Conservation (phyloP, 2,888 invertebrate species). For the Opisthograptis luteolata region DNA sequence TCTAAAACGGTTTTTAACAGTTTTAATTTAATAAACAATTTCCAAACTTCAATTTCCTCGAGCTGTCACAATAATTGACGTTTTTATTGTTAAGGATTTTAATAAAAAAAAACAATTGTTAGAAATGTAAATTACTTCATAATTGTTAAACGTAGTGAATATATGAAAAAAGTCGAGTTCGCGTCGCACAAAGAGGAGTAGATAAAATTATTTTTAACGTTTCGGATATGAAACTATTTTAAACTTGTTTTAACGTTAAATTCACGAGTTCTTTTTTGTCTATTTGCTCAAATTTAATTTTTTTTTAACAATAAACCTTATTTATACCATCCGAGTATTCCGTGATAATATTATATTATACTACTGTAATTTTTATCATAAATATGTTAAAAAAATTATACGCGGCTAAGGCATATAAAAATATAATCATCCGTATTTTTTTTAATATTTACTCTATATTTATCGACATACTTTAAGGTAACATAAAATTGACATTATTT, state of each 20-base stretch:
- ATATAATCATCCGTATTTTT: neutral
- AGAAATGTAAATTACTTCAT: conserved; percentile 52
- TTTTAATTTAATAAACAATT: conserved; percentile 12
- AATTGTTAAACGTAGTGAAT: conserved; percentile 70
- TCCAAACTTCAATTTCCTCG: conserved; percentile 44
- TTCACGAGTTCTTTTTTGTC: conserved; percentile 15
- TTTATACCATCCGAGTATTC: conserved; percentile 6
- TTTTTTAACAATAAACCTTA: conserved; percentile 5
- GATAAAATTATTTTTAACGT: conserved; percentile 37
- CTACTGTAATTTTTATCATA: no score
- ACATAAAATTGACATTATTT: no score
- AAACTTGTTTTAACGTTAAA: neutral
- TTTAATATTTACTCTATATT: no score
- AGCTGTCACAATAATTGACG: conserved; percentile 58
- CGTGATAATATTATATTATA: no score
- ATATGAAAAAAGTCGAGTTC: conserved; percentile 68
- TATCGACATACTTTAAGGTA: no score
- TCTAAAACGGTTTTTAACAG: conserved; percentile 8
- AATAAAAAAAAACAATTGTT: conserved; percentile 45
- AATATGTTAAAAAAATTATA: no score
- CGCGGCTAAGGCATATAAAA: neutral
- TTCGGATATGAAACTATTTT: conserved; percentile 13
- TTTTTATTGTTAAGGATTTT: conserved; percentile 55
- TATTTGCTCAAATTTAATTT: conserved; percentile 35
- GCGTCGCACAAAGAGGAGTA: conserved; percentile 77